phyloP scores from a whole-genome alignment of 1,140 invertebrate species.

The Anthonomus grandis region DNA sequence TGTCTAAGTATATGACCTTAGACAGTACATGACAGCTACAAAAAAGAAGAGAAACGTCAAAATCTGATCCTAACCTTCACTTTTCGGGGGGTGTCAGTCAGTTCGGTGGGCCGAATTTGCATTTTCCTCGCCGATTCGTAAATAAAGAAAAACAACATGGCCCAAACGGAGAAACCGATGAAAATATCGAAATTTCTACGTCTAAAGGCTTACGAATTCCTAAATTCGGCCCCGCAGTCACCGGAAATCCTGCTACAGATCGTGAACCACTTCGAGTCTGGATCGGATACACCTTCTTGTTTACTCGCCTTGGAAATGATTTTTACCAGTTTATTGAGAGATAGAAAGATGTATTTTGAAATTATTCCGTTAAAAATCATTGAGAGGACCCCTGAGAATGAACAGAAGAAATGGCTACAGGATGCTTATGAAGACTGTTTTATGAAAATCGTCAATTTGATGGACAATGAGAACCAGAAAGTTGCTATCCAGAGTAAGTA shows the following conservation, averaged over 20 bases:
- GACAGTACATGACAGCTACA: too few species aligned
- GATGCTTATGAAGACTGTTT: slow-evolving; percentile 61
- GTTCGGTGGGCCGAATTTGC: too few species aligned
- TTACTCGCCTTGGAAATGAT: slow-evolving; percentile 65
- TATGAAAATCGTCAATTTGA: slow-evolving; percentile 52
- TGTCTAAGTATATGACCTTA: too few species aligned
- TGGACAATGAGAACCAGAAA: slow-evolving; percentile 52
- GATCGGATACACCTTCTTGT: slow-evolving; percentile 53
- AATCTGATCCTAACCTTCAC: too few species aligned
- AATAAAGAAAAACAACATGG: slow-evolving; percentile 26
- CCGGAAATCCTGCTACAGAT: slow-evolving; percentile 62
- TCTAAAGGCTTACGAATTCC: slow-evolving; percentile 63
- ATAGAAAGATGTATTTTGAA: slow-evolving; percentile 59
- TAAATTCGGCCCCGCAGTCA: slow-evolving; percentile 59
- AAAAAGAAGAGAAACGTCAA: too few species aligned
- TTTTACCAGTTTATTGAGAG: slow-evolving; percentile 62
- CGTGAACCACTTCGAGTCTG: slow-evolving; percentile 60
- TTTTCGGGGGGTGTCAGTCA: too few species aligned
- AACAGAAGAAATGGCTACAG: slow-evolving; percentile 59
- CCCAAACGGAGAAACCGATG: slow-evolving; percentile 36
- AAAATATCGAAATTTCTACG: slow-evolving; percentile 56
- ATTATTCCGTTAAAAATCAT: slow-evolving; percentile 53
- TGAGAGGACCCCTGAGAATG: slow-evolving; percentile 56
- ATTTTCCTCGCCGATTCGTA: too few species aligned
- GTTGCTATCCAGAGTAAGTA: slow-evolving; percentile 53